Conservation (phyloP, 2,113 vertebrate species). For the Tauraco erythrolophus region DNA sequence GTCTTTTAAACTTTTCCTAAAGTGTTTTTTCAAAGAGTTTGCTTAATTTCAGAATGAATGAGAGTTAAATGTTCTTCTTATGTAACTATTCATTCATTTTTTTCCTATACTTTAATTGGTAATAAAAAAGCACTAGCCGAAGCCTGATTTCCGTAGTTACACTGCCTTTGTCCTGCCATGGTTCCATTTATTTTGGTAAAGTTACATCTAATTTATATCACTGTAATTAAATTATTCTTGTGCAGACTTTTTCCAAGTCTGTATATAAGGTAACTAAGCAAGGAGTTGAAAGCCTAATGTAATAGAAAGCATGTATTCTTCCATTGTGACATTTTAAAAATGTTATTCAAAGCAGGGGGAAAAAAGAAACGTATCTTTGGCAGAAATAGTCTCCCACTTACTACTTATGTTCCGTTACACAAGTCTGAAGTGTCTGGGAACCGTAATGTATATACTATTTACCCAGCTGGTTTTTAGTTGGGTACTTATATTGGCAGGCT, state of each 20-base stretch:
- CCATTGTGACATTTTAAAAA: background rate
- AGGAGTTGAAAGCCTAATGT: background rate
- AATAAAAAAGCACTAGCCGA: background rate
- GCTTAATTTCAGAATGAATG: background rate
- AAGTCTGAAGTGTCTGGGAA: background rate
- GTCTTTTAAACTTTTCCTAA: background rate
- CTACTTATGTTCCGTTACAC: background rate
- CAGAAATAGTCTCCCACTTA: background rate
- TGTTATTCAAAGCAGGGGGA: background rate
- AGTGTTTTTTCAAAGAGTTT: background rate
- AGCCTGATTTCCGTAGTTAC: background rate
- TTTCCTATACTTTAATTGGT: background rate
- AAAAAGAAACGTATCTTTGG: background rate
- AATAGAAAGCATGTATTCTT: background rate
- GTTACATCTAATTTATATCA: background rate
- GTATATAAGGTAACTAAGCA: background rate
- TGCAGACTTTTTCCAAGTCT: background rate
- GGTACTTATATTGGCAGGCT: background rate
- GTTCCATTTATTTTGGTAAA: background rate
- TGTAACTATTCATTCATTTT: background rate
- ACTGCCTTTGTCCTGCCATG: background rate
- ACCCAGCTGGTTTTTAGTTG: background rate
- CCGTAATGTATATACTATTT: rapidly evolving
- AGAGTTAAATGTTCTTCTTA: background rate
- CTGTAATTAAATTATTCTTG: background rate